Base-by-base conservation (phyloP, 2,888 invertebrate genomes). In the Nebria salina region DNA sequence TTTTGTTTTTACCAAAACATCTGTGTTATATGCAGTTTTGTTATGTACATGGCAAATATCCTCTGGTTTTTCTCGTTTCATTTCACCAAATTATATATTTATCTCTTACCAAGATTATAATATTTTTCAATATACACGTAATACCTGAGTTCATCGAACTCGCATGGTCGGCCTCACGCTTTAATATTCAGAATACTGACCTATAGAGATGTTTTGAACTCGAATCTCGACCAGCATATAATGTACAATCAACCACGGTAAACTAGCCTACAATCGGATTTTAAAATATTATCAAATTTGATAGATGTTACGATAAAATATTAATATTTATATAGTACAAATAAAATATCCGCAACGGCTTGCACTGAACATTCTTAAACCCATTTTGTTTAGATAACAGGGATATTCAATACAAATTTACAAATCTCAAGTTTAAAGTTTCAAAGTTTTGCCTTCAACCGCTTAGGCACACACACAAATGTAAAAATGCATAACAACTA, bases 1-100 rank as follows among this genome's bases (percentile, higher is more conserved):
- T 70, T 11, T 70, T 70, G 25, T 70, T 70, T 70, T 20, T 20
- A 26, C 25, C 70, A 70, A 26, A 26, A 70, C 68, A 68, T 54
- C 70, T 68, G n/a, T 68, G 11, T 26, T 26, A 70, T 15, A 70
- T 15, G 5, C 70, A 70, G 25, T 11, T 70, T 26, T 70, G 70
- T 26, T 70, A 15, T 70, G 25, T 25, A 25, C 26, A 70, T 11
- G 34, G 20, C 70, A 70, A 25, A 54, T 54, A 54, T 54, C 8
- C 54, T 54, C 54, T 54, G 54, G 8, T 54, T 54, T 54, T 1
- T 13, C 20, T 25, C 72, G 25, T 15, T 65, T 54, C 2, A 54
- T 54, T 54, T 54, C 11, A 8, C 54, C 54, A 54, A 54, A 54
- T 54, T 54, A 8, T 54, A 54, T 54, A 54, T 54, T 13, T 54